phyloP scores from a whole-genome alignment of 1,140 invertebrate genomes.

The Asobara japonica region DNA sequence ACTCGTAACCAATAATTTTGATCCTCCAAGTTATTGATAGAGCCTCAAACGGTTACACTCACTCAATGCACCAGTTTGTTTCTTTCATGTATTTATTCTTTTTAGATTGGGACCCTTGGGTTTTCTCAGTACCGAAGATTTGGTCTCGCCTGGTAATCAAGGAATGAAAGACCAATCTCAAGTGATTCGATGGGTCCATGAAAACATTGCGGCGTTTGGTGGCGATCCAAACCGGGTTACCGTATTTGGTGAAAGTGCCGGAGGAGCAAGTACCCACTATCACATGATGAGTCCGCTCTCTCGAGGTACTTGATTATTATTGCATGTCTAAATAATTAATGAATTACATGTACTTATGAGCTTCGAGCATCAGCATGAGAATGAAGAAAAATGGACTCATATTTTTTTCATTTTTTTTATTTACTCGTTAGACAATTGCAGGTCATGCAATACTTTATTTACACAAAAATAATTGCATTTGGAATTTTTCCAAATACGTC shows the following conservation, averaged over 20 bases:
- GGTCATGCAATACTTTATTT: too few relatives aligned
- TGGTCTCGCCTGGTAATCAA: slow-evolving; percentile 74
- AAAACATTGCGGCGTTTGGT: slow-evolving; percentile 77
- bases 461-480: too few relatives aligned
- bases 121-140: slow-evolving; percentile 73
- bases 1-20: too few relatives aligned
- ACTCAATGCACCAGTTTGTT: too few relatives aligned
- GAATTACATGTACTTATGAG: not conserved
- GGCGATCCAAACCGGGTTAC: slow-evolving; percentile 74
- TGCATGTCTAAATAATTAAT: not conserved
- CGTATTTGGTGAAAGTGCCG: slow-evolving; percentile 79
- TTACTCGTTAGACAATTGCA: too few relatives aligned
- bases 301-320: slow-evolving; percentile 61
- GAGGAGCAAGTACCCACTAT: slow-evolving; percentile 73
- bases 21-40: too few relatives aligned
- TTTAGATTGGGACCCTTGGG: slow-evolving; percentile 72
- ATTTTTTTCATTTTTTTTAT: not conserved
- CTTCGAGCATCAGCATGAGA: too few relatives aligned
- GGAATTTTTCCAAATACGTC: too few relatives aligned
- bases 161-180: slow-evolving; percentile 80
- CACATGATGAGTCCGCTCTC: slow-evolving; percentile 77
- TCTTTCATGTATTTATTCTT: slow-evolving; percentile 1
- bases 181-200: slow-evolving; percentile 78
- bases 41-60: too few relatives aligned
- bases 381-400: too few relatives aligned